Evolutionary conservation across 1,140 invertebrate species (phyloP), one percentile per base, ranked within the genome.

Genomic region (Probaryconus sp.): DNA sequence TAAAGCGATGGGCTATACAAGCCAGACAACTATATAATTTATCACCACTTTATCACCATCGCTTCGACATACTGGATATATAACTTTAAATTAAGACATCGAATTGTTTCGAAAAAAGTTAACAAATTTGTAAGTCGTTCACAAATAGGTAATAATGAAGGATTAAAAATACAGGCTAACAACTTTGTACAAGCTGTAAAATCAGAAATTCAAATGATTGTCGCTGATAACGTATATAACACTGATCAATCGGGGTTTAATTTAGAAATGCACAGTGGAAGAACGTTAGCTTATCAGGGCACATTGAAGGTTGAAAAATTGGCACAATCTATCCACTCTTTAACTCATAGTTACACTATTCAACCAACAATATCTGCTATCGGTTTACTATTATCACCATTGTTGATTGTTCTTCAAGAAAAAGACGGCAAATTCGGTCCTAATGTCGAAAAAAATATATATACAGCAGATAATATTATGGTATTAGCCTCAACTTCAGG

Each of bases 341-440:
- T 28, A n/a, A 53, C 58, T 2, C 58, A 63, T 31, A 63, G 58
- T 10, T 67, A 55, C 14, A 45, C 42, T 14, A 47, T 48, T 3
- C 50, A 67, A 24, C 63, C 50, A 11, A 7, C 21, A 1, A 33
- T 67, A 9, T 47, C 43, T 7, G 40, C 10, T 2, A 11, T 38
- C 17, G 48, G 37, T 7, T n/a, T 4, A 5, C 13, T 67, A 1
- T 13, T 43, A 10, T 56, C 42, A 5, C 64, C 37, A 0, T 17
- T 68, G 1, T 42, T 50, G 13, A 43, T 65, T 21, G 26, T 76
- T 17, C 53, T 70, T 10, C 42, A 64, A 24, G 28, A 51, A 51
- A 60, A 31, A 48, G 18, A 61, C 17, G 26, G 28, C 2, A 47
- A 13, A 24, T 55, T 76, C 55, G 65, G 53, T 13, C 40, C 47